Base-by-base conservation (phyloP, 2,113 vertebrate genomes). In the Cranoglanis bouderius region DNA sequence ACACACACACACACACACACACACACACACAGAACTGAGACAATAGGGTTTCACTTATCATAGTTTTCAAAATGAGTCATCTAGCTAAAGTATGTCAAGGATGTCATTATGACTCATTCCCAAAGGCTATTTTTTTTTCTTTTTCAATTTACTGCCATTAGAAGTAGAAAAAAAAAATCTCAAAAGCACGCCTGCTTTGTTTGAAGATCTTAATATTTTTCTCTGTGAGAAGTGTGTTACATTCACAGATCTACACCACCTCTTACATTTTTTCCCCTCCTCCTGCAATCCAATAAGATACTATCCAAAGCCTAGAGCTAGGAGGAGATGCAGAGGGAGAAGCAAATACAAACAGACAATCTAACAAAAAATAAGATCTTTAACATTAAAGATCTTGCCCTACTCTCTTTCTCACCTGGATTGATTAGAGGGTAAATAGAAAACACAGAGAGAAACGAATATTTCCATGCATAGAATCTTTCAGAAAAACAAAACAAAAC, bases 91-190 rank as follows among this genome's bases (percentile, higher is more conserved):
- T 84, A 49, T 88, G 82, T 81, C 88, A 83, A 49, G n/a, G 40
- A 55, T 90, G 38, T 82, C 82, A 70, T 18, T 86, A 57, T 91
- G 88, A 91, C 88, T 91, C 88, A 91, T 87, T 84, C 40, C 0
- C 19, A 74, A 53, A 89, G 49, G 29, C 43, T 40, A 2, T 83
- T 75, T 80, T 83, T 75, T 80, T 40, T 46, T 87, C 12, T 82
- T 81, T 88, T 84, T 53, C 1, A 53, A 35, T 77, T 84, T 84
- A 63, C 70, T 84, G 9, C 40, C 53, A 61, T 74, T 83, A 21
- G 3, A 32, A 40, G 38, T 49, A 49, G 46, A 49, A 35, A 49
- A 26, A 51, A 49, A 75, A 21, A 24, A 49, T n/a, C 26, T 80
- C 12, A 32, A 51, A 32, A 53, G 21, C 29, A 81, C 1, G 0